Evolutionary conservation across 2,113 vertebrate genomes (phyloP), one percentile per base, ranked within the genome.

Genomic region (Laticauda colubrina): DNA sequence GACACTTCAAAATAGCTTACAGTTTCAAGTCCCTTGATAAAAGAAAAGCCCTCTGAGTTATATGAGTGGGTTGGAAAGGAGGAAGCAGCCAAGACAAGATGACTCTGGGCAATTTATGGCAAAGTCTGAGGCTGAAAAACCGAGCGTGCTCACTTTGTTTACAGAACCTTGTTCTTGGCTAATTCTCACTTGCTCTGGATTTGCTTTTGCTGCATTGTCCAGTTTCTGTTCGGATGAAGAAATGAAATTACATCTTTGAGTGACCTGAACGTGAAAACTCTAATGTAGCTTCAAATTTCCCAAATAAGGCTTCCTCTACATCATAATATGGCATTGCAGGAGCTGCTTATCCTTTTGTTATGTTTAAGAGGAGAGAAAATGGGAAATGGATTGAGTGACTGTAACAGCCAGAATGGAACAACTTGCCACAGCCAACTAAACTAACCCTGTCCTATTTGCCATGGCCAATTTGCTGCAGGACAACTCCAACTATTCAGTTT

Each of bases 301-400:
- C 97, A 95, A 96, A 95, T 87, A 90, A 81, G 94, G 20, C 75
- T 95, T 94, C 95, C 57, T 94, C 85, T 85, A 3, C 34, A 14
- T 48, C 93, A 95, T 88, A 94, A 91, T 94, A 59, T 92, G 53
- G 85, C 92, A 96, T 96, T 96, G 93, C 96, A 96, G 94, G 91
- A 94, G 24, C 94, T 56, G 5, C 92, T 48, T 69, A 2, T 39
- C 0, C 95, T 94, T 94, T 96, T 96, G 8, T 81, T 53, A n/a
- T 51, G 95, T 96, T 90, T 96, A 97, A n/a, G 51, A 53, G 29
- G 86, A 29, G 51, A 48, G 89, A 93, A 96, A 88, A 93, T 93
- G 10, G 53, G 87, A 93, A 93, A 53, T 55, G 51, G 54, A 59
- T 85, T 91, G 54, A 55, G 39, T 48, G 21, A 18, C 59, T 45